Percentiles rank a stretch among this genome's conserved stretches.
Evolutionary conservation across 2,888 invertebrate species (phyloP).

Genomic region (Entomobrya multifasciata): DNA sequence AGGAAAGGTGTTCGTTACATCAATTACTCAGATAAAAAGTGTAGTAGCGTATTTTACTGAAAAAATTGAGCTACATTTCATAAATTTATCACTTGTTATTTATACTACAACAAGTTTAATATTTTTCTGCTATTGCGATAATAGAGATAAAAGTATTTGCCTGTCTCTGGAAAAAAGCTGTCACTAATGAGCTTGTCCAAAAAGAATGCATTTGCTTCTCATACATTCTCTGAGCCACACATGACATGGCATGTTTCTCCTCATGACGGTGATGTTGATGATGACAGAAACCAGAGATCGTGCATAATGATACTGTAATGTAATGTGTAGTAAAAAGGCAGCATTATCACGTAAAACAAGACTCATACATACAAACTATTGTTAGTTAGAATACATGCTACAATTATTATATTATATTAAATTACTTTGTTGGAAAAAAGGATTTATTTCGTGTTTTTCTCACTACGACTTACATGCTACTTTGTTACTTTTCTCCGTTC

Average conservation of each 20-base stretch:
- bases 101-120: too few species aligned
- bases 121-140: background rate
- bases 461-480: background rate
- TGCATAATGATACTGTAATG: slow-evolving; percentile 65
- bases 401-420: too few species aligned
- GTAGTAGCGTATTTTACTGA: too few species aligned
- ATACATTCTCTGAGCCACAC: background rate
- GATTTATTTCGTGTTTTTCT: slow-evolving; percentile 25
- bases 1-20: slow-evolving; percentile 21
- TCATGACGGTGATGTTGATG: background rate
- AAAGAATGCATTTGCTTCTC: slow-evolving; percentile 26
- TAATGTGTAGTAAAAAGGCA: slow-evolving; percentile 31
- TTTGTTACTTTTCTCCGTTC: slow-evolving; percentile 21
- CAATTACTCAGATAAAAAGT: background rate
- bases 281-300: slow-evolving; percentile 60
- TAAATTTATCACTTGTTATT: too few species aligned
- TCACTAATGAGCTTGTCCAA: slow-evolving; percentile 67
- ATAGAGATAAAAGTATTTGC: slow-evolving; percentile 56
- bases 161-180: slow-evolving; percentile 57
- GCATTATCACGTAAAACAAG: slow-evolving; percentile 41
- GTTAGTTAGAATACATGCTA: background rate
- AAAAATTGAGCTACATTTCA: slow-evolving; percentile 3
- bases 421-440: background rate
- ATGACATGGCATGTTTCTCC: slow-evolving; percentile 24
- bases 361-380: background rate